These are phyloP conservation scores for Hypercompe scribonia DNA, from an alignment of 2,888 invertebrate genomes.

Conservation along the genomic window DNA sequence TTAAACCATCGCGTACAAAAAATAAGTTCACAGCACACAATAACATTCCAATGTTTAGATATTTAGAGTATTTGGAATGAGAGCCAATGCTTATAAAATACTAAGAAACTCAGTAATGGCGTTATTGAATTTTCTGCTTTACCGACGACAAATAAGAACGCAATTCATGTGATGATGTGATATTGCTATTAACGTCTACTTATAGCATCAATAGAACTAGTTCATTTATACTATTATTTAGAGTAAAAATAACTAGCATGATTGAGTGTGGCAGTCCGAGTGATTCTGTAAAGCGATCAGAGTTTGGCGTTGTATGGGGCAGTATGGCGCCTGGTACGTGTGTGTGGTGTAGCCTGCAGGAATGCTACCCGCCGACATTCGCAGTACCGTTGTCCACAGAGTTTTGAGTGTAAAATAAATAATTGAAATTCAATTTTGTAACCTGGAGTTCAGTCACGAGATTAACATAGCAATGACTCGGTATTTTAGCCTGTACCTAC, in stretches of 20 bases:
- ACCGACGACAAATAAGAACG: background rate
- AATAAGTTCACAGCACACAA: too few relatives aligned
- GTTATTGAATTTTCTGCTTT: background rate
- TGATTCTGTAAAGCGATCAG: constrained; percentile 49
- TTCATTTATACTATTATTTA: constrained; percentile 31
- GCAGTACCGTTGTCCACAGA: constrained; percentile 47
- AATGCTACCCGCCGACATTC: constrained; percentile 48
- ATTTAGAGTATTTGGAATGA: constrained; percentile 19
- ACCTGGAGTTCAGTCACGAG: background rate
- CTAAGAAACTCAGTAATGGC: background rate
- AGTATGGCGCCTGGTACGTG: constrained; percentile 40
- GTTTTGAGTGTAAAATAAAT: constrained; percentile 43
- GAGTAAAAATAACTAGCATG: constrained; percentile 30
- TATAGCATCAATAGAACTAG: constrained; percentile 26
- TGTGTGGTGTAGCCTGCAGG: constrained; percentile 29
- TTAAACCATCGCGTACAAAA: too few relatives aligned
- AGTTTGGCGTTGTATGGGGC: constrained; percentile 17
- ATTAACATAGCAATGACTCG: background rate
- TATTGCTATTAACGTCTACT: constrained; percentile 18
- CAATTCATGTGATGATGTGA: constrained; percentile 11
- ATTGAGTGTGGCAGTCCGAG: constrained; percentile 27
- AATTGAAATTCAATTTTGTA: constrained; percentile 21
- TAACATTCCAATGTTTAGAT: too few relatives aligned
- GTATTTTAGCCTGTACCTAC: background rate
- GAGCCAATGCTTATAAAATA: background rate